Base-by-base conservation (phyloP, 1,140 invertebrate species). In the Trialeurodes vaporariorum region DNA sequence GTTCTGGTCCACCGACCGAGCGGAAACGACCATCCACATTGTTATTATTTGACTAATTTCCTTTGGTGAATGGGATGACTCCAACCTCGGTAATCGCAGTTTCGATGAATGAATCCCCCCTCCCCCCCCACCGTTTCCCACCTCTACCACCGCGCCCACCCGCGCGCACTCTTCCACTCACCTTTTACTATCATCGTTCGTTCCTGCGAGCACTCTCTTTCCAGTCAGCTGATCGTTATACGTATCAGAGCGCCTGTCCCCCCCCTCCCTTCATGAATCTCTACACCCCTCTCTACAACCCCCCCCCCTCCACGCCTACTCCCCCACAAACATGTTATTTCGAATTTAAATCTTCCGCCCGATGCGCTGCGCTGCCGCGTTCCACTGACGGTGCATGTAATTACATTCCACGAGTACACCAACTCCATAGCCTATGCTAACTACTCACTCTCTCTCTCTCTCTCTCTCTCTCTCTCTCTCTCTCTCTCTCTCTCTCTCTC, bases 11-110 rank as follows among this genome's bases (percentile, higher is more conserved):
- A 17, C 5, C 34, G 34, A 17, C 34, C 34, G 34, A 49, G 34
- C 34, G 34, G 34, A 49, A 49, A 49, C 34, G 34, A 49, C 34
- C 34, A 49, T 49, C 34, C 34, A 49, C 34, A 49, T 49, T 49
- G 34, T 49, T 49, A 49, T 49, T 49, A 49, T 49, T 49, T 49
- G 34, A 49, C 34, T 49, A 49, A 49, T 49, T 49, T 49, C 34
- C 34, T 49, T 49, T 49, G 17, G 34, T 49, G 34, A 49, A 49
- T 49, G 34, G 34, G 34, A 49, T 49, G 34, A 49, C 34, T 49
- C 34, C 17, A 5, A 49, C 17, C 17, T 17, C n/a, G n/a, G n/a
- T 49, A 49, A 49, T 49, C 34, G 34, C 34, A 9, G 34, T 49
- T 49, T 49, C 34, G 34, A 49, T 49, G 34, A 49, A 49, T 49